phyloP scores from a whole-genome alignment of 2,888 invertebrate genomes.

The Seira sanloemensis region DNA sequence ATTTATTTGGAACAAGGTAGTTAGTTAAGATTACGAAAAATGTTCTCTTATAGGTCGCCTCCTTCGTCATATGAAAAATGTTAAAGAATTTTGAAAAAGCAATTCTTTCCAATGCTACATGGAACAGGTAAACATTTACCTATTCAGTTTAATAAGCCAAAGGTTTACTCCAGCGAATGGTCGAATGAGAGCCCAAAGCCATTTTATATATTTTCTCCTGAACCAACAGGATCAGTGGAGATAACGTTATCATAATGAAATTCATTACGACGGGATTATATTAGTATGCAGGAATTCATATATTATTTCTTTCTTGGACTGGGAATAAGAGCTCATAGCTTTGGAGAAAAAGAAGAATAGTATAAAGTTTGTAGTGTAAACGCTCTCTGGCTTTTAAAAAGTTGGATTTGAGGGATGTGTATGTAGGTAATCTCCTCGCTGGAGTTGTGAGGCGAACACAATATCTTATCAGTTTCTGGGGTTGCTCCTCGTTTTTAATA shows the following conservation, averaged over 20 bases:
- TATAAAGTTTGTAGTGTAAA: not conserved
- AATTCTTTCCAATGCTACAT: not conserved
- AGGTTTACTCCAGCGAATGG: conserved; percentile 5
- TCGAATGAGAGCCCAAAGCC: not conserved
- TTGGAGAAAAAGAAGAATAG: not conserved
- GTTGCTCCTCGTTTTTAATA: conserved; percentile 64
- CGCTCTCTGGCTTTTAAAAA: too few species aligned
- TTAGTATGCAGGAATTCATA: conserved; percentile 64
- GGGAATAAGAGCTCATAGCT: too few species aligned
- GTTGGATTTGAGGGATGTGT: too few species aligned
- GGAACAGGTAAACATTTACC: not conserved
- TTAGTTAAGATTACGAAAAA: conserved; percentile 59
- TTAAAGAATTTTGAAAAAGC: not conserved
- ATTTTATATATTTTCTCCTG: not conserved
- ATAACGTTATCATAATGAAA: conserved; percentile 67
- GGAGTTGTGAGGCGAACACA: not conserved
- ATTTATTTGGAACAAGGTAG: conserved; percentile 62
- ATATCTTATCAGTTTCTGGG: conserved; percentile 61
- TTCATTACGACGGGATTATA: conserved; percentile 63
- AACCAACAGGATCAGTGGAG: conserved; percentile 32
- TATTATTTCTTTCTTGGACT: conserved; percentile 46
- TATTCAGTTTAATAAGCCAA: conserved; percentile 1
- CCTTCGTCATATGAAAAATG: conserved; percentile 3
- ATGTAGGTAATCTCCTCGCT: not conserved
- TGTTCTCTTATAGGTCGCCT: not conserved